Percentiles rank a stretch among this genome's conserved stretches.
phyloP scores from a whole-genome alignment of 2,797 vertebrate species.

The Mareca strepera region DNA sequence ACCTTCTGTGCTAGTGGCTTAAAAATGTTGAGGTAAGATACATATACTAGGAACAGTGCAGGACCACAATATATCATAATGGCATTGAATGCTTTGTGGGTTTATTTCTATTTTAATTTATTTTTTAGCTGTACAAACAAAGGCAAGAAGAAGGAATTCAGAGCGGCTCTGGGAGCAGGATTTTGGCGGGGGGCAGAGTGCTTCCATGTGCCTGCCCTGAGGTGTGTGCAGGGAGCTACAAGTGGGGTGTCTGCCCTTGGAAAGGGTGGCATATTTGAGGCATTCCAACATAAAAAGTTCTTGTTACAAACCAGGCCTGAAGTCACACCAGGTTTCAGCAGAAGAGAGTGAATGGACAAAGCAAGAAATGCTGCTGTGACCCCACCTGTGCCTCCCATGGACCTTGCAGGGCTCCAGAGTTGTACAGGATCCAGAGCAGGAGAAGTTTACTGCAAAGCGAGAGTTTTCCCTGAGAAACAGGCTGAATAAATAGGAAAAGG shows the following conservation, averaged over 20 bases:
- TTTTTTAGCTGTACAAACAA: not conserved
- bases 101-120: not conserved
- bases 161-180: not conserved
- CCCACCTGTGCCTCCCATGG: rapidly evolving
- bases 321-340: not conserved
- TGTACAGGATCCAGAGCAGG: not conserved
- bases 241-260: not conserved
- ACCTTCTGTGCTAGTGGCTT: not conserved
- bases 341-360: not conserved
- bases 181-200: not conserved
- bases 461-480: not conserved
- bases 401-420: not conserved
- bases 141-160: not conserved
- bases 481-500: not conserved
- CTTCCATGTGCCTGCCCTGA: rapidly evolving
- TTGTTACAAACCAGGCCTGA: not conserved
- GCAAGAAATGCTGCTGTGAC: not conserved
- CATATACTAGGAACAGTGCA: not conserved
- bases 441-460: not conserved
- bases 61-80: not conserved
- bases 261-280: not conserved
- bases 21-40: not conserved
- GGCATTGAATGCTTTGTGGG: rapidly evolving
- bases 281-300: not conserved
- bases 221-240: not conserved